A percentile compares a stretch with the other conserved stretches of the same genome.
Evolutionary conservation across 1,140 invertebrate genomes (phyloP).

Genomic region (Papilio polytes): DNA sequence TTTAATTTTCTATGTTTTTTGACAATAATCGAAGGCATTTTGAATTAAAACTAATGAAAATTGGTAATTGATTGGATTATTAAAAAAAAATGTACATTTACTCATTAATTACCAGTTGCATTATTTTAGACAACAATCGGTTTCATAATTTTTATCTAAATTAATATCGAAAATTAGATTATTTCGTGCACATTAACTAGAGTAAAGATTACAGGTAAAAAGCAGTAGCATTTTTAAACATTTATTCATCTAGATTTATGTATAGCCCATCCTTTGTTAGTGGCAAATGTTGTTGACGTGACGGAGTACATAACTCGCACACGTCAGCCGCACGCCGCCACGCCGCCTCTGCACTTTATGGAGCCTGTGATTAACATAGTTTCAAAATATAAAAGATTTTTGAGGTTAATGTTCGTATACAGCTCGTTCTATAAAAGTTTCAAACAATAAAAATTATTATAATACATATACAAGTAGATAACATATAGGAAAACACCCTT

Average conservation of each 20-base stretch:
- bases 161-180: neutral
- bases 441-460: neutral
- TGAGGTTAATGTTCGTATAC: neutral
- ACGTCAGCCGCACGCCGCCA: conserved; percentile 28
- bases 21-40: no score
- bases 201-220: neutral
- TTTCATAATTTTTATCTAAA: neutral
- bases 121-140: neutral
- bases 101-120: no score
- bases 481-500: no score
- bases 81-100: no score
- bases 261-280: conserved; percentile 9
- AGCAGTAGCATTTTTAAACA: neutral
- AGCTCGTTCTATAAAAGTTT: neutral
- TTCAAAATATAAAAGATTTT: conserved; percentile 19
- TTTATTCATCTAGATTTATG: neutral
- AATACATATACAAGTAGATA: neutral
- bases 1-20: neutral
- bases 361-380: conserved; percentile 22
- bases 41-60: no score
- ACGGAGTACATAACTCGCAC: conserved; percentile 18
- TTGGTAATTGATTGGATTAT: no score
- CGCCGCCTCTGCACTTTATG: conserved; percentile 14
- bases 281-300: conserved; percentile 23
- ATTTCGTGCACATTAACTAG: neutral